These are phyloP conservation scores for Notarius quadriscutis DNA, from an alignment of 2,113 vertebrate genomes.

Conservation along the genomic window DNA sequence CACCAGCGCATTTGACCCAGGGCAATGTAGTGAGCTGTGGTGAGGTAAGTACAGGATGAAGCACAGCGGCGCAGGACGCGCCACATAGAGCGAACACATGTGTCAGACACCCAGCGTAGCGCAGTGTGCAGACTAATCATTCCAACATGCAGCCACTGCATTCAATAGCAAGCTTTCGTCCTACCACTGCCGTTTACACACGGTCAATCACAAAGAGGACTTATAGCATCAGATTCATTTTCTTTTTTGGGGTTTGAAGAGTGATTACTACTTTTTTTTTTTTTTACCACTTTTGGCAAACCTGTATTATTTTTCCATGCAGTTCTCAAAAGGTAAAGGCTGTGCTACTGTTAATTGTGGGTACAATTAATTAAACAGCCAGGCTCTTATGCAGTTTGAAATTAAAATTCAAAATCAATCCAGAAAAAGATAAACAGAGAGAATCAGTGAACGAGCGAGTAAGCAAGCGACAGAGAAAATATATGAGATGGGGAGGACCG, in stretches of 20 bases:
- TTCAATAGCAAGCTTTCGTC: not conserved
- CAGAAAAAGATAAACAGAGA: not conserved
- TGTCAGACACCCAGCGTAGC: slow-evolving; percentile 56
- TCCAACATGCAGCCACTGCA: slow-evolving; percentile 41
- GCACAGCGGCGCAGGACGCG: slow-evolving; percentile 46
- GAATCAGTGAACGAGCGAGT: too few relatives aligned
- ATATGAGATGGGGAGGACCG: slow-evolving; percentile 25
- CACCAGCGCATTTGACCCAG: slow-evolving; percentile 30
- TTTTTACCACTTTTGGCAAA: not conserved
- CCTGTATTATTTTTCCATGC: not conserved
- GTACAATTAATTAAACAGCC: not conserved
- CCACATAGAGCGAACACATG: slow-evolving; percentile 61
- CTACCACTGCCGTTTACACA: not conserved
- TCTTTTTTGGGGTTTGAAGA: not conserved
- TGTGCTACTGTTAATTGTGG: too few relatives aligned
- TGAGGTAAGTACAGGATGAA: slow-evolving; percentile 40
- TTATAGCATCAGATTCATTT: slow-evolving; percentile 7
- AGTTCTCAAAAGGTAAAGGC: not conserved
- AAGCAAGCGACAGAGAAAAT: slow-evolving; percentile 7
- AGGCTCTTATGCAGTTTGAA: not conserved
- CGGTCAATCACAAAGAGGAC: slow-evolving; percentile 17
- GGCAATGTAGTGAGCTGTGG: not conserved
- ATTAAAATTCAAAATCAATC: not conserved
- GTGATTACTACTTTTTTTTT: not conserved
- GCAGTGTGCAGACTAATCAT: slow-evolving; percentile 54